Base-by-base conservation (phyloP, 2,113 vertebrate species). In the Elaphurus davidianus region DNA sequence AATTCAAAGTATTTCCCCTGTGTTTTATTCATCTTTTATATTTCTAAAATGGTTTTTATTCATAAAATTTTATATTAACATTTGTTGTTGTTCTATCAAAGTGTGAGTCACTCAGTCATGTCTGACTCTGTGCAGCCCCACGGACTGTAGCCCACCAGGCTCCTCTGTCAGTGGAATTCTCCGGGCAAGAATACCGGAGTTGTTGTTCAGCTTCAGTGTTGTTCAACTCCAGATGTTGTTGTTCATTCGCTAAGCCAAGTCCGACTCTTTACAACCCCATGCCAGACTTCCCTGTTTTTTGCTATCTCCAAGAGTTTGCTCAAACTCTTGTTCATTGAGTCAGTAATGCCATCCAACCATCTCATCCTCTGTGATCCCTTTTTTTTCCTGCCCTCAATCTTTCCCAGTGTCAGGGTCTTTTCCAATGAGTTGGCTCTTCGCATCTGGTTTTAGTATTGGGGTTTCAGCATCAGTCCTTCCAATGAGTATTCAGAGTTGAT, bases 81-180 rank as follows among this genome's bases (percentile, higher is more conserved):
- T 40, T 74, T 40, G 19, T 40, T 71, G 64, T 71, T 74, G 67
- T 40, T 13, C n/a, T 40, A 67, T 67, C 17, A 36, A 36, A 67
- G 2, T 36, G n/a, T 74, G 3, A 40, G 11, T 74, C 0, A 0
- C 2, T 74, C 10, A 74, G 5, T 74, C 27, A 0, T 13, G 21
- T 74, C 5, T 6, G 36, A 40, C 36, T 23, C 5, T 13, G 6
- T 7, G 36, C 36, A 40, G 13, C 21, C 10, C 36, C n/a, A 13
- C 0, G 1, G 67, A 40, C 21, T 23, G 10, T 67, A 67, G 33
- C 64, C 2, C 16, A 36, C 33, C 2, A 67, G 64, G 8, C 64
- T 36, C 33, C 64, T 67, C 33, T 67, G 33, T 67, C 33, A 36
- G 33, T 10, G 33, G 33, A n/a, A 36, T 67, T 67, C 64, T 67